Evolutionary conservation across 2,888 invertebrate species (phyloP), one percentile per base, ranked within the genome.

Genomic region (Agrochola macilenta): DNA sequence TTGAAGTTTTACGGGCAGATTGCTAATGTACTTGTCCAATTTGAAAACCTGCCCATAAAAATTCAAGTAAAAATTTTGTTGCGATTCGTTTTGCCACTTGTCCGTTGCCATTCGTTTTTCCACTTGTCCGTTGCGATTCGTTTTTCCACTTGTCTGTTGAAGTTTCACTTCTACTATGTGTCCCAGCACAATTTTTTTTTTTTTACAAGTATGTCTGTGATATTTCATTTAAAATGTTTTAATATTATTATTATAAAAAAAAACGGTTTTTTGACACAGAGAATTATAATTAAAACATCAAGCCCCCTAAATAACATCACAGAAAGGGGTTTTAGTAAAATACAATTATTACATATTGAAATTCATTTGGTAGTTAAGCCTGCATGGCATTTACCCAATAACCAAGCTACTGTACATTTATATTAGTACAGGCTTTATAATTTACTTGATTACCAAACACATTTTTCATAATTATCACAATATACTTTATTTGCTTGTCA

Each of bases 401-500:
- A 23, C 8, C 20, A 68, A 30, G 20, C 23, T 49, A 14, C 14
- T 23, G 20, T 20, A 23, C 14, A 54, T 68, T 17, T 20, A 39
- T 17, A 26, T 49, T 35, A 49, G 12, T 46, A 23, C 17, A 43
- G n/a, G 4, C 7, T 17, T 12, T 9, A 46, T 43, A 14, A 17
- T 35, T 54, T n/a, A 69, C 54, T 76, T 35, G 11, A 63, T 75
- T 54, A 46, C 9, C 14, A 26, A 76, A 76, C 11, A 20, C 1
- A 57, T 35, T 54, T 74, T 63, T 52, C 14, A 43, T n/a, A 1
- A 74, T 30, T 23, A 71, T n/a, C 17, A 43, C 57, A 54, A 9
- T 9, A 52, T 35, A 54, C 2, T 39, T n/a, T 26, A 17, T 54
- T 43, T 35, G 3, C 46, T 75, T 46, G 11, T 54, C n/a, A 30